A percentile compares a stretch with the other conserved stretches of the same genome.
These are phyloP conservation scores for Gorsachius goisagi DNA, from an alignment of 2,113 vertebrate species.

Conservation along the genomic window DNA sequence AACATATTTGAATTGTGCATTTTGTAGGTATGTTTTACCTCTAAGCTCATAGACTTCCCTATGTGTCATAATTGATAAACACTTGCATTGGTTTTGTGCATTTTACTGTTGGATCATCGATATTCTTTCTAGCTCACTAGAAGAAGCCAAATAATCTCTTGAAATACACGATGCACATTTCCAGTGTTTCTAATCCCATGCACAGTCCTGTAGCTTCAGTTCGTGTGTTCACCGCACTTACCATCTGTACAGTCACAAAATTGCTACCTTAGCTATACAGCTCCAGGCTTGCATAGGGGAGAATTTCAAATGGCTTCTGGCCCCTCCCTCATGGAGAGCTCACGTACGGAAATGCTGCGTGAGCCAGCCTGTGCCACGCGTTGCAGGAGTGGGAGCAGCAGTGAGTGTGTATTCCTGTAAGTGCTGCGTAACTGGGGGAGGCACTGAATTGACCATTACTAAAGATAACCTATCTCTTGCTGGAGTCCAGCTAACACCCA, in stretches of 20 bases:
- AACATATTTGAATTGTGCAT: neutral
- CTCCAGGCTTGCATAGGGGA: rapidly evolving
- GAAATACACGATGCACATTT: neutral
- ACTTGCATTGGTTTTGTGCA: neutral
- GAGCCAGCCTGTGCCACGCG: neutral
- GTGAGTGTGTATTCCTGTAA: neutral
- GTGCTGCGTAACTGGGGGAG: neutral
- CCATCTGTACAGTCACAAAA: neutral
- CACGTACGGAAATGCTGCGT: rapidly evolving
- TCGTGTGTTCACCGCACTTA: neutral
- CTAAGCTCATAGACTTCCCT: neutral
- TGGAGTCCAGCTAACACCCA: neutral
- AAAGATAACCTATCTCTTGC: neutral
- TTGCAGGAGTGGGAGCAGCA: neutral
- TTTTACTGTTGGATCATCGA: neutral
- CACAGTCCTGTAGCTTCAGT: neutral
- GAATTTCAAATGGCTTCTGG: neutral
- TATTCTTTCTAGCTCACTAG: neutral
- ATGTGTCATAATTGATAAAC: neutral
- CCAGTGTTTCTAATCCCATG: neutral
- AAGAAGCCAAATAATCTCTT: neutral
- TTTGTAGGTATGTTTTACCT: neutral
- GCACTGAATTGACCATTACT: neutral
- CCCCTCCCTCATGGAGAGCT: neutral
- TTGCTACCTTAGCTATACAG: neutral